phyloP scores from a whole-genome alignment of 2,888 invertebrate species.

The Cantharis nigra region DNA sequence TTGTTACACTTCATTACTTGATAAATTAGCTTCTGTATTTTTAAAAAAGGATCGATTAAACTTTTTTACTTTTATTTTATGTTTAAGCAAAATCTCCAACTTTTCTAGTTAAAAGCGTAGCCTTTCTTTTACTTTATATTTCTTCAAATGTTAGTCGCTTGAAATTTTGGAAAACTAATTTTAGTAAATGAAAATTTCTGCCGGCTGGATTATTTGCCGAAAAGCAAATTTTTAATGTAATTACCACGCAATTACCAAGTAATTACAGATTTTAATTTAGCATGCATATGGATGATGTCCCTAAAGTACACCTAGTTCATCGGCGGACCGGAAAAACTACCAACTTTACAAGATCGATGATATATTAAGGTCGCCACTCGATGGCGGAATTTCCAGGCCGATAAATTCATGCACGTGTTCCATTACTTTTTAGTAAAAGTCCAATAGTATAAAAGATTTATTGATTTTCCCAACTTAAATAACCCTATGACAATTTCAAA shows the following conservation, averaged over 20 bases:
- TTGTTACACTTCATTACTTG: not conserved
- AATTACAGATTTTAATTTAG: constrained; percentile 10
- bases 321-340: constrained; percentile 10
- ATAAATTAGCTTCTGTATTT: not conserved
- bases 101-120: not conserved
- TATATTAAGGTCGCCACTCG: constrained; percentile 18
- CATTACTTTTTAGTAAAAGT: constrained; percentile 13
- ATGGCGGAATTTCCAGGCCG: constrained; percentile 18
- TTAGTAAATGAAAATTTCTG: not conserved
- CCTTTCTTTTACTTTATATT: not conserved
- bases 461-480: constrained; percentile 7
- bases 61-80: not conserved
- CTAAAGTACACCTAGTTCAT: constrained; percentile 1
- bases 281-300: not conserved
- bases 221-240: not conserved
- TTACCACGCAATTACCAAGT: not conserved
- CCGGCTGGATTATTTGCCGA: not conserved
- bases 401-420: constrained; percentile 16
- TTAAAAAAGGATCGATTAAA: not conserved
- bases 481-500: not conserved
- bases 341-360: constrained; percentile 16
- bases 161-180: not conserved
- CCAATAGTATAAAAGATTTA: constrained; percentile 11
- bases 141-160: not conserved
- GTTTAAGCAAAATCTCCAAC: not conserved